Percentiles rank a stretch among this genome's conserved stretches.
These are phyloP conservation scores for Callosobruchus maculatus DNA, from an alignment of 2,888 invertebrate genomes.

Conservation along the genomic window DNA sequence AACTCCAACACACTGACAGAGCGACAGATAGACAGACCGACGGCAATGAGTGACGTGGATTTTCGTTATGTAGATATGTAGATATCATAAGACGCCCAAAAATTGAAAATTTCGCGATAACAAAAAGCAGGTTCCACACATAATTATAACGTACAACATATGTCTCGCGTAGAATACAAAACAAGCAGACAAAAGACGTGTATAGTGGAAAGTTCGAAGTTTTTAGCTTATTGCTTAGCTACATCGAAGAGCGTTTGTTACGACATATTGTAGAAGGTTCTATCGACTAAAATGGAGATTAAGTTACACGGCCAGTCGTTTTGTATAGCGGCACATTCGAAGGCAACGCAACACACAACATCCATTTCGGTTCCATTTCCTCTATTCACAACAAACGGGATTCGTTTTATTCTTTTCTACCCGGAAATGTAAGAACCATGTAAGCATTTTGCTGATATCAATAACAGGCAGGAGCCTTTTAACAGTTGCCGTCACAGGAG, in stretches of 20 bases:
- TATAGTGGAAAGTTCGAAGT: no score
- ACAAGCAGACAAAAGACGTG: no score
- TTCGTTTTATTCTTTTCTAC: neutral
- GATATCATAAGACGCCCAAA: no score
- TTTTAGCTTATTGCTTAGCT: neutral
- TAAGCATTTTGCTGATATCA: neutral
- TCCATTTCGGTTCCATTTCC: neutral
- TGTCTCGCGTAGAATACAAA: no score
- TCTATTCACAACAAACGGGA: neutral
- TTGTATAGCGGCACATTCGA: neutral
- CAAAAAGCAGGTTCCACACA: no score
- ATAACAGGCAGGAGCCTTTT: no score
- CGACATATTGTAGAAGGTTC: neutral
- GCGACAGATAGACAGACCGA: no score
- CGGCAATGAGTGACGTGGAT: no score
- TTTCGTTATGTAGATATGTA: no score
- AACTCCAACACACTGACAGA: no score
- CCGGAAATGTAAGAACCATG: neutral
- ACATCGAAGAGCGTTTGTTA: neutral
- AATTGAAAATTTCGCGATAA: no score
- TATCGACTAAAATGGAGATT: neutral
- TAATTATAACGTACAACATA: no score
- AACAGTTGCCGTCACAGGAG: neutral
- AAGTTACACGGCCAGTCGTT: neutral
- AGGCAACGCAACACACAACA: neutral